These are phyloP conservation scores for Nomada ferruginata DNA, from an alignment of 2,888 invertebrate genomes.

Conservation along the genomic window DNA sequence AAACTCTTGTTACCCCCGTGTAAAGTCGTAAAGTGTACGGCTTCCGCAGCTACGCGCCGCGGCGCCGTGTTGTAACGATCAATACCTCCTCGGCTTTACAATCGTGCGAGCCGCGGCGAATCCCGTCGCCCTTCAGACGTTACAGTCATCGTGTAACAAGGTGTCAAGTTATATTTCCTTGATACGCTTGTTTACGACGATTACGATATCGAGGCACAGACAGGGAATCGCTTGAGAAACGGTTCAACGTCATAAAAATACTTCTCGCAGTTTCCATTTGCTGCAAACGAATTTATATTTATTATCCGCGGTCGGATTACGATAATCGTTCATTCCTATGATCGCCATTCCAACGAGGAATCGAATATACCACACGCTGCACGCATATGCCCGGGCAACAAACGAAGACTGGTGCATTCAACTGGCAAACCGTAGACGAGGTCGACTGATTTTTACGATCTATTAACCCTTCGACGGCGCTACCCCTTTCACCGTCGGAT, in stretches of 20 bases:
- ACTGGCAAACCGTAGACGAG: not conserved
- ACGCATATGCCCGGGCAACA: no score
- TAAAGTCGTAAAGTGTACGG: conserved; percentile 72
- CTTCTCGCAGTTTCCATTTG: no score
- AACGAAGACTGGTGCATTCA: no score
- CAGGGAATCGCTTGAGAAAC: no score
- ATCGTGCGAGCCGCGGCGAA: conserved; percentile 45
- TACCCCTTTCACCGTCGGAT: not conserved
- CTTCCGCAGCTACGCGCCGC: conserved; percentile 65
- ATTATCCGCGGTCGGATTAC: no score
- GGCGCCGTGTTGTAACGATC: conserved; percentile 64
- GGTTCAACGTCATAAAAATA: no score
- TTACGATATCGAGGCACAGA: conserved; percentile 28
- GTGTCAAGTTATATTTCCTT: conserved; percentile 55
- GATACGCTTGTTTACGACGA: conserved; percentile 63
- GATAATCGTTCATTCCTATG: no score
- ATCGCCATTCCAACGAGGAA: no score
- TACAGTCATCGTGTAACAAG: conserved; percentile 47
- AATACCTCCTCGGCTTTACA: conserved; percentile 70
- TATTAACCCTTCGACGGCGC: not conserved
- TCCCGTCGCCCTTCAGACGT: conserved; percentile 1
- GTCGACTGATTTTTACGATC: not conserved
- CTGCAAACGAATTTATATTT: no score
- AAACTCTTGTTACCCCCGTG: conserved; percentile 72
- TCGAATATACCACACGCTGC: no score